Conservation (phyloP, 2,888 invertebrate genomes). For the Oligia latruncula region DNA sequence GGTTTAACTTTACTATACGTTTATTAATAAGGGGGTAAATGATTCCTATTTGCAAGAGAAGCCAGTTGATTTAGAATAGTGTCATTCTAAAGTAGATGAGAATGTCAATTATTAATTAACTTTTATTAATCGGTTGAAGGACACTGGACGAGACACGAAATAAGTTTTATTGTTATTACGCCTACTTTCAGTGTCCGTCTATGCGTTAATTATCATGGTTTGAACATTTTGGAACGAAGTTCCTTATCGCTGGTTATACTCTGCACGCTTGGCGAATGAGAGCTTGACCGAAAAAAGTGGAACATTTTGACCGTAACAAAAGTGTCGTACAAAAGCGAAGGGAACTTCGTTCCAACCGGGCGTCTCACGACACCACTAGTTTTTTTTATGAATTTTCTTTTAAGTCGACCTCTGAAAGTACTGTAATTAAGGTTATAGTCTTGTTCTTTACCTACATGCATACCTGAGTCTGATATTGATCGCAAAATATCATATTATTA, state of each 20-base stretch:
- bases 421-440: background rate
- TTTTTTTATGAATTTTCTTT: background rate
- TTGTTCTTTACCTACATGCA: background rate
- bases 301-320: background rate
- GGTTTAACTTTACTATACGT: background rate
- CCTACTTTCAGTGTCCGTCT: background rate
- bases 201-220: background rate
- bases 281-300: no score
- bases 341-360: background rate
- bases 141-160: background rate
- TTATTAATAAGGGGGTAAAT: constrained; percentile 1
- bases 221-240: background rate
- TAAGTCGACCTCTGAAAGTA: background rate
- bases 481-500: background rate
- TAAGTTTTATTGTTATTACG: background rate
- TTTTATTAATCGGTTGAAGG: background rate
- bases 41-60: constrained; percentile 5
- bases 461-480: background rate
- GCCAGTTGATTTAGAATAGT: background rate
- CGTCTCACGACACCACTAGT: no score
- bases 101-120: constrained; percentile 6
- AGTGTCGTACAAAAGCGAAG: background rate
- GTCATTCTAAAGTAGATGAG: background rate
- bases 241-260: background rate
- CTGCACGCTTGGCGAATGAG: background rate